These are phyloP conservation scores for Microctonus brassicae DNA, from an alignment of 2,888 invertebrate species.

Conservation along the genomic window DNA sequence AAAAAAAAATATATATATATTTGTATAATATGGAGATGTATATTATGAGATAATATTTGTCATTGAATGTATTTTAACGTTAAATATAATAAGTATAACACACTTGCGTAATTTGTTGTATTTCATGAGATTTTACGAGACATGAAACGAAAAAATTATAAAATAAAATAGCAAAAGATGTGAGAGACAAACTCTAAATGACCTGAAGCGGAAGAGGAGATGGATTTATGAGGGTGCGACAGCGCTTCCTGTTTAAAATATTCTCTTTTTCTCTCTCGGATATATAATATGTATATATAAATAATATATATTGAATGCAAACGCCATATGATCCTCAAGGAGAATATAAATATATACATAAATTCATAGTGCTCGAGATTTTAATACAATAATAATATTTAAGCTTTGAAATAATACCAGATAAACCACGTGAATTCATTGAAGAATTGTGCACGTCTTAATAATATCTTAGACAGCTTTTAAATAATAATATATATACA, in stretches of 20 bases:
- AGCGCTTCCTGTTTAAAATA: constrained; percentile 9
- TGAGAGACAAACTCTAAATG: not conserved
- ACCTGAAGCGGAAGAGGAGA: constrained; percentile 4
- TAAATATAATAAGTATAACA: not conserved
- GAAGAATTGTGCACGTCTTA: not conserved
- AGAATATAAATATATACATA: too few relatives aligned
- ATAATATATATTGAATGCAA: constrained; percentile 20
- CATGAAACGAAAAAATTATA: not conserved
- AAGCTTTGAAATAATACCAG: constrained; percentile 19
- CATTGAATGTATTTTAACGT: constrained; percentile 3
- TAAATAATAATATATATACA: too few relatives aligned
- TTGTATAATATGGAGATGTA: not conserved
- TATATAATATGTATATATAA: too few relatives aligned
- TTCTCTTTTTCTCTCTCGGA: too few relatives aligned
- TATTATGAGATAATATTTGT: not conserved
- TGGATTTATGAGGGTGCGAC: constrained; percentile 16
- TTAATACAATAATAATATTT: too few relatives aligned
- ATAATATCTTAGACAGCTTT: not conserved
- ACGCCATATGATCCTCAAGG: constrained; percentile 26
- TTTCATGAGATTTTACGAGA: not conserved
- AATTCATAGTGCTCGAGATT: too few relatives aligned
- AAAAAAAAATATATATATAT: not conserved
- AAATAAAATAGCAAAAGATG: not conserved
- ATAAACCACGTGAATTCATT: constrained; percentile 2
- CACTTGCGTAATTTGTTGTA: not conserved